Evolutionary conservation across 1,140 invertebrate genomes (phyloP), one percentile per base, ranked within the genome.

Genomic region (Drosophila nikananu): DNA sequence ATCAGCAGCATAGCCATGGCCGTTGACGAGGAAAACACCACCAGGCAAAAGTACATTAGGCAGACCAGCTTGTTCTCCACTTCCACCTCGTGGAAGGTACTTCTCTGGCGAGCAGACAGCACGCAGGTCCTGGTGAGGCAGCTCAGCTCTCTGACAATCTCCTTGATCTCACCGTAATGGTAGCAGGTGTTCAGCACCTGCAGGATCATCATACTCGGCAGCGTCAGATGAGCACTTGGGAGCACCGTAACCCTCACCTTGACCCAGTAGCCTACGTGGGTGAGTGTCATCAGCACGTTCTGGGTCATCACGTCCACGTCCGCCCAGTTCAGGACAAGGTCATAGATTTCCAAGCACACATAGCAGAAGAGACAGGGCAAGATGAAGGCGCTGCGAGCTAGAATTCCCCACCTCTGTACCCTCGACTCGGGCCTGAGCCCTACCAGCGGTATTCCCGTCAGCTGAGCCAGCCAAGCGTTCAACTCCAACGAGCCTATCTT

Each of bases 401-500:
- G 19, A 2, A 70, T 54, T 19, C 44, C 30, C 2, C 65, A n/a
- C 5, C 32, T 68, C 10, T 86, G 41, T 1, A 13, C 2, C 1
- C 17, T 32, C 5, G 89, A 74, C 55, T 91, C 86, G 1, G n/a
- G 13, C 48, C 79, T 73, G 1, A 91, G 46, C 0, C 83, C 86
- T 6, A 72, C 19, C 21, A 91, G 19, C 0, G 89, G 89, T n/a
- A 91, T 35, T 9, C 89, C 89, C 21, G 64, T 62, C 19, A 82
- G 27, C 9, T 91, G 81, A 0, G 76, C 77, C 41, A 91, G 54
- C 71, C 78, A 90, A n/a, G 83, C 37, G 46, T 90, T 90, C n/a
- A 91, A 59, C 39, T 86, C 73, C 9, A 91, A 65, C n/a, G 89
- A 91, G 27, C 89, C 89, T 8, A 90, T 71, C 57, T 23, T 48